Evolutionary conservation across 2,888 invertebrate genomes (phyloP).

Genomic region (Hirtodrosophila alboralis): DNA sequence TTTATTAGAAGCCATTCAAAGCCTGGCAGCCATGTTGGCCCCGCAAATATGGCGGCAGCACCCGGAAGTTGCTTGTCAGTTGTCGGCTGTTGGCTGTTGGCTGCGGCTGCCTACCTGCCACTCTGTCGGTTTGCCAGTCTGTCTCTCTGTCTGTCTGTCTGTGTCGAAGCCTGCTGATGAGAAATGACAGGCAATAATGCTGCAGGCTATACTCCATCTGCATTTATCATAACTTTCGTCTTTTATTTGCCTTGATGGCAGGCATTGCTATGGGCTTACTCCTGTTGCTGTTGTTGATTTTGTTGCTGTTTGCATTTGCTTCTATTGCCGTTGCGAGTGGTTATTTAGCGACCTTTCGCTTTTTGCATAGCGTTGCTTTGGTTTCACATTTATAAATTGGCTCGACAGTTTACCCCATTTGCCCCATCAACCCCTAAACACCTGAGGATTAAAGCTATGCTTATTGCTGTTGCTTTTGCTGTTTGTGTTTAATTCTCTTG

Average conservation of each 20-base stretch:
- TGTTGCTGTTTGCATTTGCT: constrained; percentile 21
- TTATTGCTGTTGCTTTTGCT: constrained; percentile 22
- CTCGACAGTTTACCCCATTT: constrained; percentile 9
- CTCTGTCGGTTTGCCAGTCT: constrained; percentile 1
- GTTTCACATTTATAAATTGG: constrained; percentile 52
- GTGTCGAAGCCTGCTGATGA: constrained; percentile 66
- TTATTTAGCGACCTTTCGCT: constrained; percentile 47
- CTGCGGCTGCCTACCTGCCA: not conserved
- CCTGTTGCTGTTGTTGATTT: constrained; percentile 23
- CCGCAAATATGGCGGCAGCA: constrained; percentile 71
- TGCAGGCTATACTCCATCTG: constrained; percentile 71
- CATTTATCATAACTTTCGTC: constrained; percentile 79
- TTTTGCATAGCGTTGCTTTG: constrained; percentile 51
- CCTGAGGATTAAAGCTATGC: constrained; percentile 35
- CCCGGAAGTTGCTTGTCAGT: constrained; percentile 70
- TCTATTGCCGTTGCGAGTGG: constrained; percentile 26
- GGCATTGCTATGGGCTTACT: constrained; percentile 30
- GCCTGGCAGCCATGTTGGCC: constrained; percentile 60
- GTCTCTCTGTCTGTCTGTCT: constrained; percentile 9
- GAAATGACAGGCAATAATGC: constrained; percentile 78
- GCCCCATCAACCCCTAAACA: constrained; percentile 4
- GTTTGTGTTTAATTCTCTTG: constrained; percentile 14
- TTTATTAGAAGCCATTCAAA: constrained; percentile 73
- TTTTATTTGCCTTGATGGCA: constrained; percentile 66
- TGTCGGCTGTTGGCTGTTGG: constrained; percentile 43